phyloP scores from a whole-genome alignment of 2,797 vertebrate species.

The Spheniscus humboldti region DNA sequence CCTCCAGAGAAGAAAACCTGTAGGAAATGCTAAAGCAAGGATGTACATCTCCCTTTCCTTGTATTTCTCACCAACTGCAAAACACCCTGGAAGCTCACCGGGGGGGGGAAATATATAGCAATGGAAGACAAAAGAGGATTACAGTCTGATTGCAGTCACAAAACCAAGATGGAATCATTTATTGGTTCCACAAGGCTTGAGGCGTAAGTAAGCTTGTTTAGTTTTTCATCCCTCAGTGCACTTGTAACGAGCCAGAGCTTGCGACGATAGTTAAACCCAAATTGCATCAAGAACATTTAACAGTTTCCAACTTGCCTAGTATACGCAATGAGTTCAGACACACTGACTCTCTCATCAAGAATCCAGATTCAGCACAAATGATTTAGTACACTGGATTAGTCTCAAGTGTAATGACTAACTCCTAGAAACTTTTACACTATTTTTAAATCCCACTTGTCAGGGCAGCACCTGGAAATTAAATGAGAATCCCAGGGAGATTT shows the following conservation, averaged over 20 bases:
- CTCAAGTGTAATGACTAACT: constrained; percentile 50
- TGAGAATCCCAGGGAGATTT: not conserved
- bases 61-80: not conserved
- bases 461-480: constrained; percentile 40
- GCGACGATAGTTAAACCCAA: constrained; percentile 3
- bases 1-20: not conserved
- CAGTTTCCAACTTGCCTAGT: constrained; percentile 66
- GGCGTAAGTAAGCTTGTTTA: not conserved
- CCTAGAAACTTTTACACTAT: constrained; percentile 20
- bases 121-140: not conserved
- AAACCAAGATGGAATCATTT: not conserved
- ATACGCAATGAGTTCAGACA: constrained; percentile 33
- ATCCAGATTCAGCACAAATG: constrained; percentile 42
- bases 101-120: not conserved
- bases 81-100: not conserved
- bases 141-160: not conserved
- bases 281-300: constrained; percentile 49
- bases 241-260: constrained; percentile 59
- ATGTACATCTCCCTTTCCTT: not conserved
- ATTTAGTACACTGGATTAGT: constrained; percentile 27
- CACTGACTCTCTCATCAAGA: constrained; percentile 29
- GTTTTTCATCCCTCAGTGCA: not conserved
- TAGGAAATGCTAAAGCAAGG: constrained; percentile 1
- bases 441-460: constrained; percentile 53
- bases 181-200: not conserved